Percentiles rank a stretch among this genome's conserved stretches.
Evolutionary conservation across 2,113 vertebrate species (phyloP).

Genomic region (Azemiops feae): DNA sequence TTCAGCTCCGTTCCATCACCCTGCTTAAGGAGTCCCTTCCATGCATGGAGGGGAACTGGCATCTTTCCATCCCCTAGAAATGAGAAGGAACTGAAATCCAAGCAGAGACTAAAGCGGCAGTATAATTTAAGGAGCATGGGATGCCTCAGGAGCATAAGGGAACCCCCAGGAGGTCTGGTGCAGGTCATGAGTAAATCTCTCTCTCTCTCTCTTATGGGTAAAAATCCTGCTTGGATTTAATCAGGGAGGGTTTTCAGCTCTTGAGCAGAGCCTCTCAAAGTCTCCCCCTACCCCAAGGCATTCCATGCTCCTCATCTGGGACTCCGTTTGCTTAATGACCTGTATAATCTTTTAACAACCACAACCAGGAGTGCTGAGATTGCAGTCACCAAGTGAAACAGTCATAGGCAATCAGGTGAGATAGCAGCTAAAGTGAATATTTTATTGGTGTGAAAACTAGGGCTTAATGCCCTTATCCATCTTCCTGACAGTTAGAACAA

Average conservation of each 20-base stretch:
- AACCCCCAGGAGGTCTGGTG: background rate
- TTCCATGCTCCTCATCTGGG: background rate
- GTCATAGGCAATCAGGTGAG: background rate
- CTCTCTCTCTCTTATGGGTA: background rate
- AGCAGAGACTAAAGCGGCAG: background rate
- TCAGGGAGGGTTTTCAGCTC: background rate
- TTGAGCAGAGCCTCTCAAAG: background rate
- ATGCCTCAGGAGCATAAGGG: background rate
- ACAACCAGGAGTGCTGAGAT: background rate
- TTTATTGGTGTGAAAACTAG: background rate
- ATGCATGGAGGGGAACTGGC: background rate
- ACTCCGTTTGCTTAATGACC: background rate
- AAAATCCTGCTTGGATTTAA: background rate
- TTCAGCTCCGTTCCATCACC: background rate
- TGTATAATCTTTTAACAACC: background rate
- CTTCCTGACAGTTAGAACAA: too few species aligned
- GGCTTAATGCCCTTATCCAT: background rate
- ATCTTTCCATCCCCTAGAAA: background rate
- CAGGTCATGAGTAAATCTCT: background rate
- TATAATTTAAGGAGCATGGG: background rate
- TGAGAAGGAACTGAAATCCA: background rate
- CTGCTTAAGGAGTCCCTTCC: background rate
- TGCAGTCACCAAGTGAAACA: background rate
- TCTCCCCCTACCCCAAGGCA: background rate
- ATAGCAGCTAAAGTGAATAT: background rate